Conservation (phyloP, 2,888 invertebrate species). For the Eupithecia vulgata region DNA sequence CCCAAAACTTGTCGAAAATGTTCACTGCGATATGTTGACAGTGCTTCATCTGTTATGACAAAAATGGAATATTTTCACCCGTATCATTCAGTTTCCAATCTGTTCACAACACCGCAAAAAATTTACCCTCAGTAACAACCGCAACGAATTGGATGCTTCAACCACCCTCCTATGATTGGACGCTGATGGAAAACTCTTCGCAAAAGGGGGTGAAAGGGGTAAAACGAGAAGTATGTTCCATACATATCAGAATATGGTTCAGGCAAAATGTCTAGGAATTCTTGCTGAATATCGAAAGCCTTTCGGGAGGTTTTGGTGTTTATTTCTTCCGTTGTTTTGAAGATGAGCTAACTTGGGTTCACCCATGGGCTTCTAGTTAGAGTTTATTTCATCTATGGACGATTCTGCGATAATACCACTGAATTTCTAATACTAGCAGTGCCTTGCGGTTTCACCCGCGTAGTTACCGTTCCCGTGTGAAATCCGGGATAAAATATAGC, state of each 20-base stretch:
- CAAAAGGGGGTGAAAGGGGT: conserved; percentile 4
- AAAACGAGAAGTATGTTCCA: neutral
- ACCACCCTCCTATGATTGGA: conserved; percentile 31
- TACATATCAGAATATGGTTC: neutral
- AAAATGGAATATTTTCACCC: neutral
- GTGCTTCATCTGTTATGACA: conserved; percentile 2
- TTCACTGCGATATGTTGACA: neutral
- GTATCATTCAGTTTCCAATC: conserved; percentile 8
- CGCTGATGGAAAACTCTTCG: conserved; percentile 31
- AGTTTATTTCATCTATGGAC: too few species aligned
- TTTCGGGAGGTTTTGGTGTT: neutral
- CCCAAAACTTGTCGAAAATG: neutral
- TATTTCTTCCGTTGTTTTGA: neutral
- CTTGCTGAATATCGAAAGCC: neutral
- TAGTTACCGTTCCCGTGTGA: too few species aligned
- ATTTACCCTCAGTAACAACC: conserved; percentile 21
- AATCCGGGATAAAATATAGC: too few species aligned
- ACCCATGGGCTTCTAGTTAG: too few species aligned
- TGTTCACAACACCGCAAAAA: conserved; percentile 7
- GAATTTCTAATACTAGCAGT: too few species aligned
- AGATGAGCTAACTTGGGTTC: neutral
- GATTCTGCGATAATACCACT: too few species aligned
- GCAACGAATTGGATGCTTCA: conserved; percentile 31
- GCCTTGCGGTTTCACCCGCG: too few species aligned
- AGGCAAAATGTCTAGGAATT: conserved; percentile 1